These are phyloP conservation scores for Cheilosia impressa DNA, from an alignment of 2,888 invertebrate genomes.

Conservation along the genomic window DNA sequence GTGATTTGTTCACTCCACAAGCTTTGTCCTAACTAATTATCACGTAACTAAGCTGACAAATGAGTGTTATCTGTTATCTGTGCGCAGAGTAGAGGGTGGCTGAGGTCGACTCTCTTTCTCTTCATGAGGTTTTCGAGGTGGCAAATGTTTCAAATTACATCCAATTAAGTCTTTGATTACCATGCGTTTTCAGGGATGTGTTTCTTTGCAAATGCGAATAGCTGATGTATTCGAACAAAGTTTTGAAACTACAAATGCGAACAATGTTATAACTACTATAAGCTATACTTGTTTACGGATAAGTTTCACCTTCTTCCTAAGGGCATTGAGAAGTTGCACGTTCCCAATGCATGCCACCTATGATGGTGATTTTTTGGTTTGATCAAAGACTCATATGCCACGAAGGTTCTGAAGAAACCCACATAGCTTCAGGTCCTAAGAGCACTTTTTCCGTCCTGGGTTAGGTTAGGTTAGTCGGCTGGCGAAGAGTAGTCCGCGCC, in stretches of 20 bases:
- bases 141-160: constrained; percentile 33
- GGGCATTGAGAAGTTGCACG: too few relatives aligned
- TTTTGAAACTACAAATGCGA: neutral
- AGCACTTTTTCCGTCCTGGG: too few relatives aligned
- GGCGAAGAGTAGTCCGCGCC: too few relatives aligned
- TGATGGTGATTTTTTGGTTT: too few relatives aligned
- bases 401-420: too few relatives aligned
- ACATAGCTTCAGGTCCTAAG: too few relatives aligned
- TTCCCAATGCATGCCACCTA: too few relatives aligned
- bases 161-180: constrained; percentile 51
- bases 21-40: constrained; percentile 67
- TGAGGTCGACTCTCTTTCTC: constrained; percentile 36
- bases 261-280: too few relatives aligned
- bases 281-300: too few relatives aligned
- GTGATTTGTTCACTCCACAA: constrained; percentile 62
- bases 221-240: neutral
- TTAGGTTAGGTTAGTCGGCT: too few relatives aligned
- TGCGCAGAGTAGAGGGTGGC: constrained; percentile 4
- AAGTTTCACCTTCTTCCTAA: too few relatives aligned
- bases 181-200: constrained; percentile 13
- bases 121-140: neutral
- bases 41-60: constrained; percentile 71
- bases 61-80: constrained; percentile 47
- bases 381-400: too few relatives aligned
- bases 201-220: neutral